Evolutionary conservation across 92 coral and sea anemone species (phyloP), one percentile per base, ranked within the genome.

Genomic region (Actinernus sp.): DNA sequence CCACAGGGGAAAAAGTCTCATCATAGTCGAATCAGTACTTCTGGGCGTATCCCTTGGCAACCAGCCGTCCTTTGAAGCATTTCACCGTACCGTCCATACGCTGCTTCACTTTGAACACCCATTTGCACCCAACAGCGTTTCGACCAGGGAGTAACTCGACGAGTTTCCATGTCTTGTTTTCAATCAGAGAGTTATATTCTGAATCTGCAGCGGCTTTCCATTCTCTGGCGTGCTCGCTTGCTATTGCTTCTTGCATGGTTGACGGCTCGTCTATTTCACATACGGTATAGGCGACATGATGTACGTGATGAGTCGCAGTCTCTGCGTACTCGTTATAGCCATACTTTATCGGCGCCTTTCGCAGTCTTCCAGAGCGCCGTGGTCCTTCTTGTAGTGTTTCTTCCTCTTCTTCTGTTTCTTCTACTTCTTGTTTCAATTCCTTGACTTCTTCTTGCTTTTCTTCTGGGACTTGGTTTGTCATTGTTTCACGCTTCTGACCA

Each of bases 41-140:
- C 76, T 63, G 81, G 49, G 41, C 41, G 74, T 66, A 51, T 64
- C 88, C 76, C 40, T 71, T 72, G 33, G 88, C 87, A 53, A 63
- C 87, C 20, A 80, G 73, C 7, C 87, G 38, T 48, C 69, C 74
- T 63, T 71, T 81, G 40, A 62, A 53, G 17, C 73, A 52, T 29
- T 80, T 68, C 36, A 70, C 81, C 55, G 46, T 26, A 33, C 77
- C 77, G 38, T 73, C 61, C 66, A 30, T 46, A 36, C 29, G 24
- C 51, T 68, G 59, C 40, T 79, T 79, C 11, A 69, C 64, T 44
- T 67, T 79, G 23, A 79, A 79, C 24, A 69, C 73, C 55, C 87
- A n/a, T n/a, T n/a, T n/a, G n/a, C n/a, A n/a, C n/a, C n/a, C n/a
- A n/a, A n/a, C n/a, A n/a, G n/a, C n/a, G n/a, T n/a, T n/a, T n/a